Conservation (phyloP, 2,888 invertebrate genomes). For the Temnothorax unifasciatus region DNA sequence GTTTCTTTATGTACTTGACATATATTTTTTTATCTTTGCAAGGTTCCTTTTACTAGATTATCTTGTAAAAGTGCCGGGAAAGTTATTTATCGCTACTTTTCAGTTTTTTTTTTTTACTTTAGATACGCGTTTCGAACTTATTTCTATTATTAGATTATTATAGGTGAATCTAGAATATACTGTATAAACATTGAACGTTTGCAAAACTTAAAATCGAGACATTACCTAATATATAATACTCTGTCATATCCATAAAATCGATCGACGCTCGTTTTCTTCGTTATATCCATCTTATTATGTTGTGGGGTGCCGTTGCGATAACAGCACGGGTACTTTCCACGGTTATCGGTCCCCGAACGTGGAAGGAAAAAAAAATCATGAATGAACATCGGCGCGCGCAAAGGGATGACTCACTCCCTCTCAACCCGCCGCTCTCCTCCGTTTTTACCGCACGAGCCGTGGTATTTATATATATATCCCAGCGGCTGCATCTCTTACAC, state of each 20-base stretch:
- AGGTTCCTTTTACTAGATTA: not conserved
- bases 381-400: constrained; percentile 46
- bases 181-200: not conserved
- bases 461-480: constrained; percentile 12
- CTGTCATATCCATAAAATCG: not conserved
- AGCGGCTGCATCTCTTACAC: constrained; percentile 42
- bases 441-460: constrained; percentile 10
- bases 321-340: constrained; percentile 23
- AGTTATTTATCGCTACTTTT: not conserved
- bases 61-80: not conserved
- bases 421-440: not conserved
- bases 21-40: not conserved
- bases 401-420: constrained; percentile 49
- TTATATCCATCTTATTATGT: constrained; percentile 15
- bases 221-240: not conserved
- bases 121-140: not conserved
- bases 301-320: constrained; percentile 31
- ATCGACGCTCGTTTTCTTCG: constrained; percentile 31
- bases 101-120: not conserved
- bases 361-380: constrained; percentile 58
- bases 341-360: constrained; percentile 29
- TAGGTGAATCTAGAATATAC: not conserved
- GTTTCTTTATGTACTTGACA: not conserved
- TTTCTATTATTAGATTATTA: not conserved
- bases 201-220: not conserved